Conservation (phyloP, 2,113 vertebrate species). For the Laterallus jamaicensis region DNA sequence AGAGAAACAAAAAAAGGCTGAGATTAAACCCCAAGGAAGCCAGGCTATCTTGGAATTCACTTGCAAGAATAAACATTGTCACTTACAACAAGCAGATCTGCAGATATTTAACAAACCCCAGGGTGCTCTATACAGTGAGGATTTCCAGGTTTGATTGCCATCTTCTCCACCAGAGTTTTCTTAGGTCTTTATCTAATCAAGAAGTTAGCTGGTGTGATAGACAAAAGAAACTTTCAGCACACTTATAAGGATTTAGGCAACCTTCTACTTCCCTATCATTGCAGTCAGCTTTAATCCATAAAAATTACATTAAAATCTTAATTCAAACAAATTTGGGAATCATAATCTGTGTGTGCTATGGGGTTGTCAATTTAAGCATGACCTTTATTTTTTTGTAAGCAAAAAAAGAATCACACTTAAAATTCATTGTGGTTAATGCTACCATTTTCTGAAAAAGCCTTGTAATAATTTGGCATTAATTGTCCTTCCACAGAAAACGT, state of each 20-base stretch:
- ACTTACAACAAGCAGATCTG: conserved; percentile 54
- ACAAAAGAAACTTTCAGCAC: conserved; percentile 46
- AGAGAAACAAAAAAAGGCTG: conserved; percentile 66
- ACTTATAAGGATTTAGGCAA: neutral
- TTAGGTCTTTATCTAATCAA: conserved; percentile 57
- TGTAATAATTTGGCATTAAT: neutral
- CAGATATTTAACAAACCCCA: conserved; percentile 59
- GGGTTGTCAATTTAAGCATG: neutral
- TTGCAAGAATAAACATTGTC: conserved; percentile 66
- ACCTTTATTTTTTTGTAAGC: neutral
- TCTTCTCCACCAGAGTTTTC: conserved; percentile 44
- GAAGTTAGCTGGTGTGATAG: conserved; percentile 22
- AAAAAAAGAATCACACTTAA: neutral
- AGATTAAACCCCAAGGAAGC: conserved; percentile 63
- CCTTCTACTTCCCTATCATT: neutral
- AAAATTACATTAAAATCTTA: neutral
- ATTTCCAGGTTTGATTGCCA: conserved; percentile 59
- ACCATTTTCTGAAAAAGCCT: conserved; percentile 7
- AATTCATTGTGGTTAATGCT: neutral
- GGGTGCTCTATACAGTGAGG: conserved; percentile 30
- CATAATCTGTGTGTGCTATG: neutral
- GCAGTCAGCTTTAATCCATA: neutral
- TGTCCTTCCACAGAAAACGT: neutral
- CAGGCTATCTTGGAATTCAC: conserved; percentile 55
- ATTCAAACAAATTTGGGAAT: neutral